phyloP scores from a whole-genome alignment of 2,888 invertebrate species.

The Tromatobia lineatoria region DNA sequence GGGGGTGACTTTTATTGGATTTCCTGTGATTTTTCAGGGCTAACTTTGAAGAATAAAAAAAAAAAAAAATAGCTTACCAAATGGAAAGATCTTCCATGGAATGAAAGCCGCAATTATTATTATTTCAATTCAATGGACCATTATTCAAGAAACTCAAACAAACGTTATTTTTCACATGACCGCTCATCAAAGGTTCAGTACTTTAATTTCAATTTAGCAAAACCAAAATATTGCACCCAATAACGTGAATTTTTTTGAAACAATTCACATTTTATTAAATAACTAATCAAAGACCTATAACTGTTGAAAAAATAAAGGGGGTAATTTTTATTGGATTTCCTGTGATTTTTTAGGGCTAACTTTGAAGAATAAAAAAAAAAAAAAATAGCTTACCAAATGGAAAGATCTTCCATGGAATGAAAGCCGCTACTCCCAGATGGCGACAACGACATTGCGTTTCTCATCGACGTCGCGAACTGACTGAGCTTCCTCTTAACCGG shows the following conservation, averaged over 20 bases:
- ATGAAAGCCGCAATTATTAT: slow-evolving; percentile 74
- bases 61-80: slow-evolving; percentile 66
- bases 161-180: no score
- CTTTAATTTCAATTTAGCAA: no score
- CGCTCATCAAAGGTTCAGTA: no score
- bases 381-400: slow-evolving; percentile 70
- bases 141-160: no score
- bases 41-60: background rate
- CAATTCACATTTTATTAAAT: no score
- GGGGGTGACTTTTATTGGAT: no score
- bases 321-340: background rate
- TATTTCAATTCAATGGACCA: no score
- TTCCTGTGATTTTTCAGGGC: background rate
- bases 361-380: background rate
- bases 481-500: slow-evolving; percentile 20
- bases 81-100: slow-evolving; percentile 73
- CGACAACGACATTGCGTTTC: slow-evolving; percentile 72
- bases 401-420: slow-evolving; percentile 73
- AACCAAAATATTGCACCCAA: no score
- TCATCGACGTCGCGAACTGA: slow-evolving; percentile 19
- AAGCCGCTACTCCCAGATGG: slow-evolving; percentile 74
- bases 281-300: no score
- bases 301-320: background rate
- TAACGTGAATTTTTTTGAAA: no score
- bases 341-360: background rate